Base-by-base conservation (phyloP, 2,797 vertebrate genomes). In the Phaenicophaeus curvirostris region DNA sequence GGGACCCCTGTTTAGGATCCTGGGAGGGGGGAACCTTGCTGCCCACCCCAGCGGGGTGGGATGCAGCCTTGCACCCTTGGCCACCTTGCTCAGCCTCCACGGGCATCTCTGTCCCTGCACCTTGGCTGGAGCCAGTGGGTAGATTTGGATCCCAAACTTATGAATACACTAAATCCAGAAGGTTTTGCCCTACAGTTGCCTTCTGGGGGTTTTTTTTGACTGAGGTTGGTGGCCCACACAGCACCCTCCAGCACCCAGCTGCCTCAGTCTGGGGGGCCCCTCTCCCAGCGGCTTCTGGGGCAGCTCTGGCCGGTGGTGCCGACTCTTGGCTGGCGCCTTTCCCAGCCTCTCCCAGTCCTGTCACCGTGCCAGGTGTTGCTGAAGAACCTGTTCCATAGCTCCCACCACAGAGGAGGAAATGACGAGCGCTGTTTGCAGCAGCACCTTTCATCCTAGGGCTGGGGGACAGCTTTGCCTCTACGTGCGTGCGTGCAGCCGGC, bases 371-470 rank as follows among this genome's bases (percentile, higher is more conserved):
- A 76, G 51, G 42, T 33, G 28, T 80, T 83, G 91, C 94, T 84
- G 81, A 87, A 90, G 85, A 91, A 91, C 96, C 95, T 93, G 93
- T 91, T 95, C 89, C 69, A n/a, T 91, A 63, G 89, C 83, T 94
- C 83, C 69, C 0, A 4, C 79, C 55, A 76, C 0, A 0, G 59
- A 84, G 67, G 66, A 89, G 83, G 80, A 93, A 88, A 79, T 68
- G 62, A 80, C 1, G 3, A 72, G 51, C 2, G 23, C 48, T 78
- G 30, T 92, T 90, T 69, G 54, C 1, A 0, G 62, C 71, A 68
- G 46, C 65, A 87, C 54, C 48, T 93, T 84, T 92, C 57, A 57
- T 89, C 62, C 69, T 0, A 0, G 4, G 18, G 53, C 46, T 55
- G 67, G 27, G 65, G 61, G 31, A 23, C 46, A 18, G 39, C 57